Evolutionary conservation across 2,113 vertebrate species (phyloP).

Genomic region (Labrus mixtus): DNA sequence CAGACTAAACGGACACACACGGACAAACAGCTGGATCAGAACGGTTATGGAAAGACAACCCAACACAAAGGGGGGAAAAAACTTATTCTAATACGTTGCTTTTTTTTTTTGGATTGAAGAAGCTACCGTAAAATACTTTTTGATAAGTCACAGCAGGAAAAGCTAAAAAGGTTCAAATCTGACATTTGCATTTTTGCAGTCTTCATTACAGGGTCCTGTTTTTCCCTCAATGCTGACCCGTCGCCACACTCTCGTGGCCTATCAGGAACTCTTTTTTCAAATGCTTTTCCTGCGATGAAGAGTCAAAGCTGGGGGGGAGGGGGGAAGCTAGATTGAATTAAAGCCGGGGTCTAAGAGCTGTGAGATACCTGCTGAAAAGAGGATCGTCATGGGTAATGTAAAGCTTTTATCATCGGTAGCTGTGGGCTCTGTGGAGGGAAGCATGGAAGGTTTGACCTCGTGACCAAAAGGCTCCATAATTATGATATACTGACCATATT

Average conservation of each 20-base stretch:
- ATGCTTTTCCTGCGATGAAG: not conserved
- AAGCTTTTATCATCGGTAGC: conserved; percentile 82
- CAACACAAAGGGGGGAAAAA: not conserved
- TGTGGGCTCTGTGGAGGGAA: conserved; percentile 83
- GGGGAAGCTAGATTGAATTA: not conserved
- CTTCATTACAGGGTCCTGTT: not conserved
- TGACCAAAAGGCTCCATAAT: not conserved
- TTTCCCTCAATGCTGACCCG: not conserved
- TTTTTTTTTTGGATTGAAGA: not conserved
- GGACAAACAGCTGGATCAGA: not conserved
- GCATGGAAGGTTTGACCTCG: conserved; percentile 61
- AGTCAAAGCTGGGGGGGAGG: not conserved
- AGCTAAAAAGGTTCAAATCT: not conserved
- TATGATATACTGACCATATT: not conserved
- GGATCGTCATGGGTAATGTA: conserved; percentile 85
- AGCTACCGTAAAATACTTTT: not conserved
- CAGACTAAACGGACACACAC: not conserved
- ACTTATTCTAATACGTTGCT: not conserved
- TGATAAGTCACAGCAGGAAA: not conserved
- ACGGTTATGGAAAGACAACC: not conserved
- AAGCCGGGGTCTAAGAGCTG: conserved; percentile 27
- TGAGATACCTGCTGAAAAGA: conserved; percentile 83
- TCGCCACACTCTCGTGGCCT: not conserved
- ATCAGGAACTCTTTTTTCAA: not conserved
- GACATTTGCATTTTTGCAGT: not conserved